A percentile compares a stretch with the other conserved stretches of the same genome.
These are phyloP conservation scores for Peromyscus melanophrys DNA, from an alignment of 2,797 vertebrate genomes.

Conservation along the genomic window DNA sequence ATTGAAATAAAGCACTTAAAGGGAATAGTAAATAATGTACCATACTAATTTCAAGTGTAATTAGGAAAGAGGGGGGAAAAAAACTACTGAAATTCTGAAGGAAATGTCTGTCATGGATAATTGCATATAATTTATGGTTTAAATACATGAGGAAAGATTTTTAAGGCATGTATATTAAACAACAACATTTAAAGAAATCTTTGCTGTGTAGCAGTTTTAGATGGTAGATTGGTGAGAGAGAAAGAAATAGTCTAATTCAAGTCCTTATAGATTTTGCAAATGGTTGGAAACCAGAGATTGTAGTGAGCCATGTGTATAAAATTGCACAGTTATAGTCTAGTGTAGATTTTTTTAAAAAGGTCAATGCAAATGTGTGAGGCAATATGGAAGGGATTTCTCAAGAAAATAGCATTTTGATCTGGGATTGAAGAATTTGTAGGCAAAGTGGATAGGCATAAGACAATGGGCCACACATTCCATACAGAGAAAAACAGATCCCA, in stretches of 20 bases:
- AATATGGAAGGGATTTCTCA: not conserved
- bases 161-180: not conserved
- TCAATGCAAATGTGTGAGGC: accelerated
- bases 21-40: not conserved
- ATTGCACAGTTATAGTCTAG: not conserved
- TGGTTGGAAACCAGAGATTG: not conserved
- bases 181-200: not conserved
- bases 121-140: not conserved
- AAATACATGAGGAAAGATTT: not conserved
- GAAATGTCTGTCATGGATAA: not conserved
- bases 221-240: not conserved
- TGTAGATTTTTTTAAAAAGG: not conserved
- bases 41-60: not conserved
- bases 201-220: not conserved
- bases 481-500: not conserved
- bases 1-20: not conserved
- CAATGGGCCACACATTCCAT: not conserved
- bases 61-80: not conserved
- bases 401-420: not conserved
- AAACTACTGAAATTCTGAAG: not conserved
- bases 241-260: not conserved
- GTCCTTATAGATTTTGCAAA: not conserved
- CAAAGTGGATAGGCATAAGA: not conserved
- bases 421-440: not conserved
- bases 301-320: not conserved